phyloP scores from a whole-genome alignment of 1,140 invertebrate genomes.

The Leptonema lineaticorne region DNA sequence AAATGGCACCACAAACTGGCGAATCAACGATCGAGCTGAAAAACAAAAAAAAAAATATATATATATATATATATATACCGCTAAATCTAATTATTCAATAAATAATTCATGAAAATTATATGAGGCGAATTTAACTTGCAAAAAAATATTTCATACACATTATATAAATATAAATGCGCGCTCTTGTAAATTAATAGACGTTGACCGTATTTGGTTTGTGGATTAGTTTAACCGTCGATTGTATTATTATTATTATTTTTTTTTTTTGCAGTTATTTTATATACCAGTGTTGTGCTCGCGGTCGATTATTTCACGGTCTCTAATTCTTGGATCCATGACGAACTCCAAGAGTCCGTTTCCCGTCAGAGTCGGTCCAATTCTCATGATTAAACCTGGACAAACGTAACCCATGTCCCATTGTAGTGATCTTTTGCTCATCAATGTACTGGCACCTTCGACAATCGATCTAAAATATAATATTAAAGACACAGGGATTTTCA shows the following conservation, averaged over 20 bases:
- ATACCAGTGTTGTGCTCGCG: constrained; percentile 56
- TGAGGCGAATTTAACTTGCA: not conserved
- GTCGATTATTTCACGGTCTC: constrained; percentile 44
- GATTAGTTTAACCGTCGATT: no score
- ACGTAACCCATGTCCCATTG: constrained; percentile 69
- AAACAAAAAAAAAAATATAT: constrained; percentile 38
- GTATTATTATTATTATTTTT: not conserved
- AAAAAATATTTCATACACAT: not conserved
- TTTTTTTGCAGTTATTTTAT: constrained; percentile 17
- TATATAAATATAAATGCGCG: not conserved
- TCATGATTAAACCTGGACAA: constrained; percentile 70
- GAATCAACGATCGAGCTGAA: constrained; percentile 67
- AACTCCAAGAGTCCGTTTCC: constrained; percentile 69
- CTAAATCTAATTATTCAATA: not conserved
- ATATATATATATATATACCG: not conserved
- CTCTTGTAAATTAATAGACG: no score
- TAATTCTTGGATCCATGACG: constrained; percentile 63
- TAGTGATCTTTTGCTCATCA: constrained; percentile 68
- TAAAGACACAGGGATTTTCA: not conserved
- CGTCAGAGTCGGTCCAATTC: constrained; percentile 64
- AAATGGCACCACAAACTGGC: constrained; percentile 68
- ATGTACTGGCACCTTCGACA: constrained; percentile 66
- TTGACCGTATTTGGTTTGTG: not conserved
- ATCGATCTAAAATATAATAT: constrained; percentile 50
- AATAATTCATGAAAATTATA: not conserved